Evolutionary conservation across 2,113 vertebrate genomes (phyloP).

Genomic region (Pomatostomus ruficeps): DNA sequence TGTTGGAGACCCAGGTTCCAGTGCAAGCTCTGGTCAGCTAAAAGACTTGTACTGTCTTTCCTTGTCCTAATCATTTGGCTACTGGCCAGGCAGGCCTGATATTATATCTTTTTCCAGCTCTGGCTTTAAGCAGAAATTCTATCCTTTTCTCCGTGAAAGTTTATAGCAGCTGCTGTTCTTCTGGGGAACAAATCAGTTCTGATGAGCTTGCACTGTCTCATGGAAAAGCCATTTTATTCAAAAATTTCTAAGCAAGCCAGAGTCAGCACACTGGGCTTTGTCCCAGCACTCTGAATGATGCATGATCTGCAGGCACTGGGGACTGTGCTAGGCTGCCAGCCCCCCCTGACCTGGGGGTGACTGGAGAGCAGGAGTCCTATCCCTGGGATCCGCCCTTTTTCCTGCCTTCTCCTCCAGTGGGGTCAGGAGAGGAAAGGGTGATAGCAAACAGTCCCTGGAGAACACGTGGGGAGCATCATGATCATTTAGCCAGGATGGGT

Average conservation of each 20-base stretch:
- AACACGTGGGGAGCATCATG: accelerated
- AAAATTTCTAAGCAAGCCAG: not conserved
- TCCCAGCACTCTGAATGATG: not conserved
- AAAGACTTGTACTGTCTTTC: not conserved
- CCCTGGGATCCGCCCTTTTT: accelerated
- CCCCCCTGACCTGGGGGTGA: not conserved
- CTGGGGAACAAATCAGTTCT: slow-evolving; percentile 45
- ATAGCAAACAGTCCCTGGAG: not conserved
- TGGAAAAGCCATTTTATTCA: slow-evolving; percentile 38
- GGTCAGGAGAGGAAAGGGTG: not conserved
- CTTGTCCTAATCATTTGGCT: slow-evolving; percentile 18
- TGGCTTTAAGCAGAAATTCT: slow-evolving; percentile 30
- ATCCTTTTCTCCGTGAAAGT: not conserved
- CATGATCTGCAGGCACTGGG: not conserved
- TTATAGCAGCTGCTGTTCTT: slow-evolving; percentile 40
- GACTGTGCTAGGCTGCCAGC: not conserved
- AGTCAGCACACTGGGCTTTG: not conserved
- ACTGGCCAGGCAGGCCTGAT: not conserved
- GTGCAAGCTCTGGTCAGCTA: not conserved
- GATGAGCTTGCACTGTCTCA: slow-evolving; percentile 24
- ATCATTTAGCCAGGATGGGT: not conserved
- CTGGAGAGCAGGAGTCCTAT: not conserved
- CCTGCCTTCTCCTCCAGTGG: not conserved
- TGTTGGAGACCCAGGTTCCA: not conserved
- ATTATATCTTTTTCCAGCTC: not conserved